Base-by-base conservation (phyloP, 1,140 invertebrate species). In the Papilio aristodemus region DNA sequence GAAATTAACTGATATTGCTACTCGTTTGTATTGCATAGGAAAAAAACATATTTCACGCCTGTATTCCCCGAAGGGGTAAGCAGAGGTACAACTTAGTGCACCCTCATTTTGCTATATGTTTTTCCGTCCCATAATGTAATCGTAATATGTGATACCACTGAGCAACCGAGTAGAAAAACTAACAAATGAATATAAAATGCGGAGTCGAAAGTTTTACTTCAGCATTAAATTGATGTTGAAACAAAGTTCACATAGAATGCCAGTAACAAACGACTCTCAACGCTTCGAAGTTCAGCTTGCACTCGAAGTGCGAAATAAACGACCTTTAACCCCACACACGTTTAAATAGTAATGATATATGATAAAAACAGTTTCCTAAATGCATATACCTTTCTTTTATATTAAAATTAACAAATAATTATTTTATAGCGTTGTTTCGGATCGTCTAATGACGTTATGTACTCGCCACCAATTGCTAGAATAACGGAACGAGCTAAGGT, bases 201-300 rank as follows among this genome's bases (percentile, higher is more conserved):
- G n/a, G n/a, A n/a, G n/a, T n/a, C n/a, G n/a, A n/a, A n/a, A n/a
- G n/a, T n/a, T n/a, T n/a, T n/a, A n/a, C n/a, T n/a, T n/a, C n/a
- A n/a, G n/a, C n/a, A n/a, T 32, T 8, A 19, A 22, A 50, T 22
- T 22, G 43, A 22, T 11, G 46, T 50, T 10, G 9, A 50, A 50
- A 50, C 46, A 54, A 54, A 54, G 46, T 54, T 54, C 10, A 54
- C 6, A 54, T 5, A 54, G 19, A 54, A 54, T 22, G 46, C 19
- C 46, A 54, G 46, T 25, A 54, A 54, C 46, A 54, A 9, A 19
- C 7, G 11, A 22, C 19, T 54, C 19, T 19, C 4, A 6, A 14
- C 41, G 19, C 46, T 54, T 54, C 22, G 46, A 22, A 25, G 19
- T 54, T 25, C 11, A 50, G 22, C 46, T 17, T 50, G 46, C 46